Conservation (phyloP, 1,140 invertebrate species). For the Drosophila mauritiana region DNA sequence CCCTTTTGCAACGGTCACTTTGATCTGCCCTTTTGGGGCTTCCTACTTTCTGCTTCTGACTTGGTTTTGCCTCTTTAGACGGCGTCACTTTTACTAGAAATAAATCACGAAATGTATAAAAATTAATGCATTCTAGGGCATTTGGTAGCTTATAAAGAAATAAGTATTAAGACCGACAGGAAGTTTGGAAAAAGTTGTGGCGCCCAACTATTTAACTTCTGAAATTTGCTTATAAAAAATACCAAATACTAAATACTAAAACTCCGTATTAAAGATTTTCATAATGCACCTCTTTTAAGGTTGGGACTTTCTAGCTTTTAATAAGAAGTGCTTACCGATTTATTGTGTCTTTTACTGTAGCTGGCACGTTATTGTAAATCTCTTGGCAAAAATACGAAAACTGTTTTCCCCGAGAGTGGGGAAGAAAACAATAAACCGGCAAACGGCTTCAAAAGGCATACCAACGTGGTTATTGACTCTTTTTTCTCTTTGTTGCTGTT, state of each 20-base stretch:
- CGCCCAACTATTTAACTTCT: too few species aligned
- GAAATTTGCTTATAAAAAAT: too few species aligned
- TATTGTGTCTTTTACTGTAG: conserved; percentile 45
- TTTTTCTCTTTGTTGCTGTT: conserved; percentile 36
- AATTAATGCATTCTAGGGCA: background rate
- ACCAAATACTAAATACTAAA: too few species aligned
- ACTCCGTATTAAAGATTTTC: too few species aligned
- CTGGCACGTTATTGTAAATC: conserved; percentile 46
- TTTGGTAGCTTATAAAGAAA: background rate
- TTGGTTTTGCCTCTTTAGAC: conserved; percentile 30
- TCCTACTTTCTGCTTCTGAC: conserved; percentile 32
- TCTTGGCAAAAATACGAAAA: conserved; percentile 58
- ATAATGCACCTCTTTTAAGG: too few species aligned
- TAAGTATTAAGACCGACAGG: too few species aligned
- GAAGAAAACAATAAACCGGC: conserved; percentile 48
- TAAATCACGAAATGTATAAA: conserved; percentile 25
- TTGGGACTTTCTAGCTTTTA: conserved; percentile 4
- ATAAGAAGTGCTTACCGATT: conserved; percentile 4
- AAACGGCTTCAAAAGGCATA: conserved; percentile 67
- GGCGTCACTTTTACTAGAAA: conserved; percentile 45
- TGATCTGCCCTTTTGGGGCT: conserved; percentile 66
- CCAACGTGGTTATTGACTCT: conserved; percentile 78
- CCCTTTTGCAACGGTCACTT: conserved; percentile 33
- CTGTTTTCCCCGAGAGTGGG: conserved; percentile 45
- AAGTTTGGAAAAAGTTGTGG: too few species aligned